Percentiles rank a stretch among this genome's conserved stretches.
These are phyloP conservation scores for Romanogobio albipinnatus DNA, from an alignment of 2,113 vertebrate species.

Conservation along the genomic window DNA sequence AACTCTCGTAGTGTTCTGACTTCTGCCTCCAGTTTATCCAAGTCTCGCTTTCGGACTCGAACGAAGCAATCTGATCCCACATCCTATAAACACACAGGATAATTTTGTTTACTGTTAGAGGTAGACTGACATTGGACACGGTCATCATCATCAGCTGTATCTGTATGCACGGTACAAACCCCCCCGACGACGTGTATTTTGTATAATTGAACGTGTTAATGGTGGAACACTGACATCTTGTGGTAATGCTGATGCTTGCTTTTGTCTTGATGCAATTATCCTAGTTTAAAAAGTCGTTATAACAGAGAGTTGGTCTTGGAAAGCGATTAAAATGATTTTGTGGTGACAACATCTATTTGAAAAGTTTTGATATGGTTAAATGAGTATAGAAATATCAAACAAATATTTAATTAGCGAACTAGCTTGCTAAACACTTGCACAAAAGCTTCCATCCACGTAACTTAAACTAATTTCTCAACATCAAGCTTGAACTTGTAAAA, in stretches of 20 bases:
- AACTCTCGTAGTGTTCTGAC: slow-evolving; percentile 94
- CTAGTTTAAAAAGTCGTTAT: too few relatives aligned
- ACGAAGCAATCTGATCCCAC: slow-evolving; percentile 74
- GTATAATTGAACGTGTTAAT: not conserved
- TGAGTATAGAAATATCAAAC: not conserved
- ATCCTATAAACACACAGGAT: slow-evolving; percentile 57
- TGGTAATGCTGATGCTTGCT: not conserved
- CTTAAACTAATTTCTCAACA: not conserved
- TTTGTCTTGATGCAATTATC: not conserved
- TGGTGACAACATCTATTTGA: not conserved
- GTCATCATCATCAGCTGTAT: too few relatives aligned
- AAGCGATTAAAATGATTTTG: not conserved
- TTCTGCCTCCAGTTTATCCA: slow-evolving; percentile 90
- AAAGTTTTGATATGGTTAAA: not conserved
- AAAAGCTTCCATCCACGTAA: not conserved
- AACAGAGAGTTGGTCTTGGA: not conserved
- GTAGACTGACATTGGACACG: not conserved
- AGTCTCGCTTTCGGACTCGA: slow-evolving; percentile 80
- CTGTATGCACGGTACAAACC: not conserved
- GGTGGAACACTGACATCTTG: slow-evolving; percentile 14
- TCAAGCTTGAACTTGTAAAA: not conserved
- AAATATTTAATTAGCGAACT: not conserved
- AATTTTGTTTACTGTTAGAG: not conserved
- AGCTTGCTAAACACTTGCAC: slow-evolving; percentile 21
- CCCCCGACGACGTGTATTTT: not conserved